These are phyloP conservation scores for Fregetta grallaria DNA, from an alignment of 2,113 vertebrate genomes.

Conservation along the genomic window DNA sequence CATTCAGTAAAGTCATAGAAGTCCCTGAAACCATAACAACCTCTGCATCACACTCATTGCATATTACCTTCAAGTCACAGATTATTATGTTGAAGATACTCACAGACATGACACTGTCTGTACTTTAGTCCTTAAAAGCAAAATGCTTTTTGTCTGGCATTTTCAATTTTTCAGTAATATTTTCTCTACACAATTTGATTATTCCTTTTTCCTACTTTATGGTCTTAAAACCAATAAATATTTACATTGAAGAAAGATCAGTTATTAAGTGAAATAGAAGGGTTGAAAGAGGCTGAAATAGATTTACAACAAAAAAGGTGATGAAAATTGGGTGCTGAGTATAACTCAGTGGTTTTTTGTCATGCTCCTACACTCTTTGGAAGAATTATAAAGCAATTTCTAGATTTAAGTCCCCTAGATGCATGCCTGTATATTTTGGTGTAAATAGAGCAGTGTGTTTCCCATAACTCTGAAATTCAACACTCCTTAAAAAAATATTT, in stretches of 20 bases:
- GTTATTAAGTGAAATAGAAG: not conserved
- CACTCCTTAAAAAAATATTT: not conserved
- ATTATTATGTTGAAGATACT: not conserved
- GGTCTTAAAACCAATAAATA: not conserved
- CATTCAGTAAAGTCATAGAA: not conserved
- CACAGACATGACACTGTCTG: not conserved
- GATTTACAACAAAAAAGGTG: not conserved
- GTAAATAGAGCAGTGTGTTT: not conserved
- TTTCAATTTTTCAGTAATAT: not conserved
- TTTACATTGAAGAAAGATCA: not conserved
- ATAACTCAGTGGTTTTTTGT: not conserved
- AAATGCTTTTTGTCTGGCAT: not conserved
- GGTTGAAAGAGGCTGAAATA: not conserved
- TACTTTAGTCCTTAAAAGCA: not conserved
- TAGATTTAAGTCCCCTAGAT: not conserved
- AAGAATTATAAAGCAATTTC: not conserved
- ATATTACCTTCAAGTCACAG: not conserved
- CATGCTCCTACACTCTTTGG: not conserved
- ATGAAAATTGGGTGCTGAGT: not conserved
- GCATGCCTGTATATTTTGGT: not conserved
- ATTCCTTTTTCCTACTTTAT: not conserved
- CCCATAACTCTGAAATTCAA: not conserved
- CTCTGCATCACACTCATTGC: not conserved
- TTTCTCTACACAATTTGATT: not conserved
- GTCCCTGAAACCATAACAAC: constrained; percentile 4